Evolutionary conservation across 2,113 vertebrate genomes (phyloP).

Genomic region (Dunckerocampus dactyliophorus): DNA sequence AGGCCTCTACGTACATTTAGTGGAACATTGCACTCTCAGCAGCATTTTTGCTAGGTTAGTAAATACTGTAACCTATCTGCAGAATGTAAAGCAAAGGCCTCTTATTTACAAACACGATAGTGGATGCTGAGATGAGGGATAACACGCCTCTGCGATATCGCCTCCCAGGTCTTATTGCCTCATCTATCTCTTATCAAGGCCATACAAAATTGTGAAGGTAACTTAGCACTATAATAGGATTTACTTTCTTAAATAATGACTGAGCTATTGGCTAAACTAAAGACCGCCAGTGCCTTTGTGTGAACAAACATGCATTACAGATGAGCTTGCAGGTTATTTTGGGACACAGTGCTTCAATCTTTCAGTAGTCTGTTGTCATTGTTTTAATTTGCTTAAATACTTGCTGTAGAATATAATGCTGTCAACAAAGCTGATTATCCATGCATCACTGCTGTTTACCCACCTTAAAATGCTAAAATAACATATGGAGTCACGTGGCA

Average conservation of each 20-base stretch:
- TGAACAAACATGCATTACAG: conserved; percentile 20
- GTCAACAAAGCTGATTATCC: conserved; percentile 14
- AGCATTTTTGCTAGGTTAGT: background rate
- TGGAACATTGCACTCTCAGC: conserved; percentile 23
- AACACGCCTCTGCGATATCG: conserved; percentile 33
- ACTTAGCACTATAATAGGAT: background rate
- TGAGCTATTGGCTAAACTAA: conserved; percentile 53
- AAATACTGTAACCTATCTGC: background rate
- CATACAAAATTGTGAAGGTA: conserved; percentile 44
- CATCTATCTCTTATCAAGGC: conserved; percentile 53
- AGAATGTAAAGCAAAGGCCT: conserved; percentile 11
- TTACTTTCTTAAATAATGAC: conserved; percentile 46
- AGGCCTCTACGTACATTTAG: conserved; percentile 16
- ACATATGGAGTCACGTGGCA: conserved; percentile 19
- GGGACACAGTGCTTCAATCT: conserved; percentile 21
- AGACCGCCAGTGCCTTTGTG: conserved; percentile 30
- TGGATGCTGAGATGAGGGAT: conserved; percentile 33
- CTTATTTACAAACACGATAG: conserved; percentile 25
- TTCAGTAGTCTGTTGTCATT: conserved; percentile 2
- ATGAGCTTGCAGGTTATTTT: conserved; percentile 32
- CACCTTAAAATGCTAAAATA: conserved; percentile 14
- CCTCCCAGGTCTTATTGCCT: conserved; percentile 36
- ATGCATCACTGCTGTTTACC: conserved; percentile 14
- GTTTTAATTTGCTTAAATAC: conserved; percentile 11
- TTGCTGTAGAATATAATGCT: conserved; percentile 8